These are phyloP conservation scores for Lasioglossum zephyrum DNA, from an alignment of 2,888 invertebrate genomes.

Conservation along the genomic window DNA sequence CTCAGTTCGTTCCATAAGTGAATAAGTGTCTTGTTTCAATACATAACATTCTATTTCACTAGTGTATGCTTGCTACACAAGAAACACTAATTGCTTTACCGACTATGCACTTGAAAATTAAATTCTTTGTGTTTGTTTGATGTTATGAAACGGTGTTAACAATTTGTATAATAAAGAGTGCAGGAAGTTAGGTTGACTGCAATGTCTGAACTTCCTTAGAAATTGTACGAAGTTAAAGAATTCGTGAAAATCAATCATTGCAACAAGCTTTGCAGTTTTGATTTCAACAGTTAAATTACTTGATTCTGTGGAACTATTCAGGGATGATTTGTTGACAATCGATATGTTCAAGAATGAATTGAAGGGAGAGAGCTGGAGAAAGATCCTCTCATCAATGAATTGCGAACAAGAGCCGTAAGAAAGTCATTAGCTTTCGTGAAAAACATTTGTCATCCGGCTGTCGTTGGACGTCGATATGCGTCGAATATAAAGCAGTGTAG, in stretches of 20 bases:
- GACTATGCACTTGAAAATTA: background rate
- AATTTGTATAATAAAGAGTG: too few species aligned
- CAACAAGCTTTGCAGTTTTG: background rate
- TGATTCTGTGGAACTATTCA: background rate
- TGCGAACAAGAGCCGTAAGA: background rate
- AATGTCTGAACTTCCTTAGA: too few species aligned
- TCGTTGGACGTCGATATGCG: background rate
- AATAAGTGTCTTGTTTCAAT: too few species aligned
- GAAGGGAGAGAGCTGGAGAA: background rate
- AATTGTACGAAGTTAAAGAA: too few species aligned
- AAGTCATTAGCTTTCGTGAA: background rate
- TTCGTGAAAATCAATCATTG: background rate
- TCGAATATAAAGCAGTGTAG: conserved; percentile 17
- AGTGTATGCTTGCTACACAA: too few species aligned
- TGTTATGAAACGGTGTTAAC: too few species aligned
- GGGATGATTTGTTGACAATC: background rate
- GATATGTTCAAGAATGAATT: background rate
- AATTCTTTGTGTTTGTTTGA: background rate
- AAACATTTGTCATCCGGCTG: conserved; percentile 1
- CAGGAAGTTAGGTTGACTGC: background rate
- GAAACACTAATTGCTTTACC: too few species aligned
- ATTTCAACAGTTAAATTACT: too few species aligned
- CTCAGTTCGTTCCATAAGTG: too few species aligned
- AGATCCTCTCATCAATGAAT: background rate
- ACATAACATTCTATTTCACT: too few species aligned